phyloP scores from a whole-genome alignment of 2,113 vertebrate species.

The Perca schrenkii region DNA sequence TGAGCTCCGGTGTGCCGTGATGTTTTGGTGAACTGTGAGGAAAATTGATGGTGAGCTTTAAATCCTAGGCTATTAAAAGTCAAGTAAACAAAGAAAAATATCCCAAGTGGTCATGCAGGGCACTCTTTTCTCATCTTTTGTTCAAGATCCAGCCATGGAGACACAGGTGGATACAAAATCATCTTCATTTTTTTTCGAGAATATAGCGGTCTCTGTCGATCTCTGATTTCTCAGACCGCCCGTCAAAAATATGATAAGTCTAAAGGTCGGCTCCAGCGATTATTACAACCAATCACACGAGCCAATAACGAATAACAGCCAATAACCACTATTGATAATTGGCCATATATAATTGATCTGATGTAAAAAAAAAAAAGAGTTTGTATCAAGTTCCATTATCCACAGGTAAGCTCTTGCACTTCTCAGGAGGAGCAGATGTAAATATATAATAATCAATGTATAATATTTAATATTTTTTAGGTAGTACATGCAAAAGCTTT shows the following conservation, averaged over 20 bases:
- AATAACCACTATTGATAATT: not conserved
- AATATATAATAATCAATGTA: not conserved
- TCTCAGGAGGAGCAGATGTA: not conserved
- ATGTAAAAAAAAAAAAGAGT: too few species aligned
- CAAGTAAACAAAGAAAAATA: slow-evolving; percentile 31
- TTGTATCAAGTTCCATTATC: not conserved
- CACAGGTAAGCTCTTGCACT: not conserved
- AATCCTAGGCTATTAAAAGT: slow-evolving; percentile 12
- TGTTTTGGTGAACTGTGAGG: slow-evolving; percentile 48
- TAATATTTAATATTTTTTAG: too few species aligned
- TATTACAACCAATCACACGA: not conserved
- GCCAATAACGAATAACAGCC: not conserved
- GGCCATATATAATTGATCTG: not conserved
- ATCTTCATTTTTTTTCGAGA: slow-evolving; percentile 13
- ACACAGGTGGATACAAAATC: slow-evolving; percentile 40
- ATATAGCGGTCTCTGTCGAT: slow-evolving; percentile 30
- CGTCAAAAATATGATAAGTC: not conserved
- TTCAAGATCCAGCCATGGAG: not conserved
- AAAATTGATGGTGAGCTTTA: slow-evolving; percentile 42
- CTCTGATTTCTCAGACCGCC: slow-evolving; percentile 46
- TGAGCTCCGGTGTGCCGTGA: slow-evolving; percentile 67
- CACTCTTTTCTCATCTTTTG: slow-evolving; percentile 3
- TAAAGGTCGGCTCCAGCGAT: not conserved
- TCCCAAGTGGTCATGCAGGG: not conserved
- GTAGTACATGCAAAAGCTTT: not conserved